Base-by-base conservation (phyloP, 2,888 invertebrate genomes). In the Colletes collaris region DNA sequence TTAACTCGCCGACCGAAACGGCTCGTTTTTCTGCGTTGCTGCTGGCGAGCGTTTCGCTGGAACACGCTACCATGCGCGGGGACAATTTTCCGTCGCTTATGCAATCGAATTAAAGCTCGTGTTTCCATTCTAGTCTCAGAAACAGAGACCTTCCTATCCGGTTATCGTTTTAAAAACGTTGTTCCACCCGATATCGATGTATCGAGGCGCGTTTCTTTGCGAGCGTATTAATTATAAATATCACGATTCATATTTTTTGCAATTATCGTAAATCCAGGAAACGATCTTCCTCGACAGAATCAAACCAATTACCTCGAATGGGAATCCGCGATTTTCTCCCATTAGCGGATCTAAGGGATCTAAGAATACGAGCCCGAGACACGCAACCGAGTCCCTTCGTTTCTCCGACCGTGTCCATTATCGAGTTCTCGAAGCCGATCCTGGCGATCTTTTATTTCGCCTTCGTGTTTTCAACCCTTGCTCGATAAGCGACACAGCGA, bases 401-500 rank as follows among this genome's bases (percentile, higher is more conserved):
- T 13, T 11, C 37, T 16, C 55, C 27, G 27, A 27, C 27, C 52
- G 40, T 40, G 52, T n/a, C 50, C 62, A 68, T 69, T 69, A 69
- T 71, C 58, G 62, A n/a, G 27, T 60, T 62, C 72, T 50, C 62
- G 49, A 35, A 50, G 35, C 53, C 13, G 46, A 71, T 71, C 56
- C 46, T 6, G 27, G 60, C 16, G 7, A n/a, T 49, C 4, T 11
- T 27, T 55, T 49, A 40, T 5, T 2, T n/a, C 27, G 27, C 8
- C 27, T 0, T 4, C 10, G 16, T 53, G 19, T 3, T 40, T 37
- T 11, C 46, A 11, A 27, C 10, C 0, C 5, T 55, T 49, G n/a
- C 27, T 52, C 55, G 65, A 50, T 60, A 60, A 76, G 50, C 60
- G 76, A 65, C 72, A 66, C 68, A 11, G 19, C 69, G 72, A 79